These are phyloP conservation scores for Burhinus bistriatus DNA, from an alignment of 2,113 vertebrate species.

Conservation along the genomic window DNA sequence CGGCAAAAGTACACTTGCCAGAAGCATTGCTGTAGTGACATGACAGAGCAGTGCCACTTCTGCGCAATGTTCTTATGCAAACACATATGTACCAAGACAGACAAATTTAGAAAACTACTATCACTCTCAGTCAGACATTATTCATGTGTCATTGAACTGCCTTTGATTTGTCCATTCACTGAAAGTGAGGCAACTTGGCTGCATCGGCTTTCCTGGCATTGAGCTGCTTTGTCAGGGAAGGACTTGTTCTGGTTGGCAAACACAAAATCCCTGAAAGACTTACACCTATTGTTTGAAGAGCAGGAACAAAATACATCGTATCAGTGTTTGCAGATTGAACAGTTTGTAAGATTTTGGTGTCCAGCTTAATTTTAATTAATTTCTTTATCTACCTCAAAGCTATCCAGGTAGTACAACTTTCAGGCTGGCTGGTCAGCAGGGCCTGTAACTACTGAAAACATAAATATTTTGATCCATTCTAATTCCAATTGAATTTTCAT, in stretches of 20 bases:
- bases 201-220: background rate
- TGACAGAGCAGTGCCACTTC: background rate
- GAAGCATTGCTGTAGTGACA: background rate
- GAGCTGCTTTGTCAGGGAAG: background rate
- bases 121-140: background rate
- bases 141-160: background rate
- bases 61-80: background rate
- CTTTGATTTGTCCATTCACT: background rate
- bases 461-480: background rate
- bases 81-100: background rate
- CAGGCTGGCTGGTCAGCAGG: background rate
- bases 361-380: constrained; percentile 19
- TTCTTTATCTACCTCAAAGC: constrained; percentile 7
- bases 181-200: background rate
- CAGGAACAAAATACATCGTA: background rate
- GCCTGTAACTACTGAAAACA: background rate
- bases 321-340: background rate
- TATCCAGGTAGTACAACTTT: background rate
- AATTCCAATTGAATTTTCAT: background rate
- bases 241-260: background rate
- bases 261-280: background rate
- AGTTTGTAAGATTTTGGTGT: constrained; percentile 11
- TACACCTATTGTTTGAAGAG: background rate
- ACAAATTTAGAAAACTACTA: background rate
- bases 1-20: background rate